Evolutionary conservation across 2,888 invertebrate genomes (phyloP).

Genomic region (Drosophila subsilvestris): DNA sequence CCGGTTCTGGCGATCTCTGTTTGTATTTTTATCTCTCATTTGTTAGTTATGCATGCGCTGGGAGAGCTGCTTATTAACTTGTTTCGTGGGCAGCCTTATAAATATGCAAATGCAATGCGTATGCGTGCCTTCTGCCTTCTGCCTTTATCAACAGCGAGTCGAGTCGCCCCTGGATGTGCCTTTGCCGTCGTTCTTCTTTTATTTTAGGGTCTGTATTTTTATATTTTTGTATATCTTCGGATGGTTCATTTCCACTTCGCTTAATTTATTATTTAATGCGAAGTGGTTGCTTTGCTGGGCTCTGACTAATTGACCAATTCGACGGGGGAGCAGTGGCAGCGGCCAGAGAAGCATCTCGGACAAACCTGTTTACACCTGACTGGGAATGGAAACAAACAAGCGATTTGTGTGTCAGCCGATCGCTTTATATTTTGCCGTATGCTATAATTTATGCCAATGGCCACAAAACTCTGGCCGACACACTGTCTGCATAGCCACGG

Average conservation of each 20-base stretch:
- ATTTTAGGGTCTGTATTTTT: slow-evolving; percentile 12
- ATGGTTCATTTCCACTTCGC: slow-evolving; percentile 60
- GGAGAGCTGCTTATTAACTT: slow-evolving; percentile 72
- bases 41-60: slow-evolving; percentile 65
- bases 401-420: slow-evolving; percentile 77
- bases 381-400: slow-evolving; percentile 58
- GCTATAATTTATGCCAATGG: slow-evolving; percentile 77
- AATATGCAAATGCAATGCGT: slow-evolving; percentile 67
- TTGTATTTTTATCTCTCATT: slow-evolving; percentile 38
- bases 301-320: slow-evolving; percentile 74
- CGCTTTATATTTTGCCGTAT: slow-evolving; percentile 56
- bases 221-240: slow-evolving; percentile 18
- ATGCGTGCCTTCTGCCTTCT: slow-evolving; percentile 43
- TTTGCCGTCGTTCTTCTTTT: slow-evolving; percentile 23
- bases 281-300: slow-evolving; percentile 60
- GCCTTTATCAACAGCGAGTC: too few relatives aligned
- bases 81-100: slow-evolving; percentile 63
- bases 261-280: slow-evolving; percentile 63
- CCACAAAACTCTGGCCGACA: slow-evolving; percentile 58
- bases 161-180: slow-evolving; percentile 21
- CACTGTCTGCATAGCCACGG: slow-evolving; percentile 57
- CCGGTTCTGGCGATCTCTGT: slow-evolving; percentile 58
- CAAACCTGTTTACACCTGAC: slow-evolving; percentile 72
- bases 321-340: slow-evolving; percentile 28
- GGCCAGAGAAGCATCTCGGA: slow-evolving; percentile 19